Base-by-base conservation (phyloP, 2,113 vertebrate genomes). In the Oryzias javanicus region DNA sequence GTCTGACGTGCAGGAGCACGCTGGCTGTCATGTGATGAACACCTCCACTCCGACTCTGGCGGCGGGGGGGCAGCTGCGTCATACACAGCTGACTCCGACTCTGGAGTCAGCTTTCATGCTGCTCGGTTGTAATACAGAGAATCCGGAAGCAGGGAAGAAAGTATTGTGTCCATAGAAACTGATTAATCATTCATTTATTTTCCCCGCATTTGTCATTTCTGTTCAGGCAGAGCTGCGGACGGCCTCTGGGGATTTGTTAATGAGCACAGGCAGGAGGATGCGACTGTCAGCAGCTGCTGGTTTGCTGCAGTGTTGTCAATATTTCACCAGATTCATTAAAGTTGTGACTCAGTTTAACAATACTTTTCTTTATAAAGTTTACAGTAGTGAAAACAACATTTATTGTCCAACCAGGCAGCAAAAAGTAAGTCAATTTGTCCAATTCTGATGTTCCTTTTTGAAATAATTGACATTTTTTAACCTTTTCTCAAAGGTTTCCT, bases 1-100 rank as follows among this genome's bases (percentile, higher is more conserved):
- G 61, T 20, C 68, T 65, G 61, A 68, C 42, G 65, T 52, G 51
- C 57, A 22, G 27, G 53, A 54, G 52, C 72, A 62, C 71, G 66
- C 19, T 52, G n/a, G 35, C 41, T 54, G 76, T 79, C 78, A 76
- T 70, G 72, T 79, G 85, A 78, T 70, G 5, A 19, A 41, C 50
- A 35, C 42, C 64, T 35, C 55, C 27, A 48, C 35, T 46, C n/a
- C 35, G 61, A 82, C 70, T 49, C 74, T 49, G 57, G 35, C 25
- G 40, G n/a, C n/a, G 58, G 60, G 55, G 64, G 50, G 56, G 24
- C 63, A 72, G 79, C 66, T 75, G 71, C 63, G 18, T 80, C 75
- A 75, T 71, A 14, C 46, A 64, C 82, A 79, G 75, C 85, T 79
- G 78, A 70, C 67, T 49, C 22, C 16, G 46, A 35, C 57, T 6